Conservation (phyloP, 2,113 vertebrate genomes). For the Hydrochoerus hydrochaeris region DNA sequence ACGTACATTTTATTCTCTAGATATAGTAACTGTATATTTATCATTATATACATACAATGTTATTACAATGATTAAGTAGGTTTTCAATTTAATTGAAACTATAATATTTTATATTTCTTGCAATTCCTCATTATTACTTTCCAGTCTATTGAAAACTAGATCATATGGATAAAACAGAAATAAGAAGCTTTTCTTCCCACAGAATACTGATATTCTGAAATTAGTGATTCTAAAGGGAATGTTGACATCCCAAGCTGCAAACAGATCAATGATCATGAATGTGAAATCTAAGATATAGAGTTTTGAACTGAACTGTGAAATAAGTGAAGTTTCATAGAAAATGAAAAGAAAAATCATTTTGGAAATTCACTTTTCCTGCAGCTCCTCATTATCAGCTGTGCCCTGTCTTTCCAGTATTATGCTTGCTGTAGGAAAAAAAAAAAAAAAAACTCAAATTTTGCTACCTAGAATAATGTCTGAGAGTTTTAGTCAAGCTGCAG, state of each 20-base stretch:
- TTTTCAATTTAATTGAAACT: conserved; percentile 19
- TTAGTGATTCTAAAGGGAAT: conserved; percentile 58
- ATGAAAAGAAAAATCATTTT: conserved; percentile 58
- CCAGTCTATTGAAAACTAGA: conserved; percentile 49
- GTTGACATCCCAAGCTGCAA: conserved; percentile 33
- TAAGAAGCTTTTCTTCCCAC: background rate
- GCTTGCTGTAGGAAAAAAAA: conserved; percentile 28
- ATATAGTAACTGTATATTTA: background rate
- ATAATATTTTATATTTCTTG: conserved; percentile 41
- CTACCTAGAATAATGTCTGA: background rate
- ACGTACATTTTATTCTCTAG: background rate
- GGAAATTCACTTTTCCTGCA: conserved; percentile 30
- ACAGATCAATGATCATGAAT: conserved; percentile 73
- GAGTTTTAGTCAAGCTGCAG: conserved; percentile 23
- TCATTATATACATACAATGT: background rate
- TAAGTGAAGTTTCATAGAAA: conserved; percentile 59
- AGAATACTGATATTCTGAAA: conserved; percentile 60
- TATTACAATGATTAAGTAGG: background rate
- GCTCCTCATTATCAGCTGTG: conserved; percentile 40
- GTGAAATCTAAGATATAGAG: conserved; percentile 56
- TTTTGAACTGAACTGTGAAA: conserved; percentile 76
- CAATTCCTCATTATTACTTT: background rate
- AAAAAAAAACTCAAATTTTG: conserved; percentile 52
- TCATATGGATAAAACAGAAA: conserved; percentile 44
- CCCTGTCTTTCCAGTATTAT: background rate